A percentile compares a stretch with the other conserved stretches of the same genome.
Evolutionary conservation across 2,113 vertebrate genomes (phyloP).

Genomic region (Taurulus bubalis): DNA sequence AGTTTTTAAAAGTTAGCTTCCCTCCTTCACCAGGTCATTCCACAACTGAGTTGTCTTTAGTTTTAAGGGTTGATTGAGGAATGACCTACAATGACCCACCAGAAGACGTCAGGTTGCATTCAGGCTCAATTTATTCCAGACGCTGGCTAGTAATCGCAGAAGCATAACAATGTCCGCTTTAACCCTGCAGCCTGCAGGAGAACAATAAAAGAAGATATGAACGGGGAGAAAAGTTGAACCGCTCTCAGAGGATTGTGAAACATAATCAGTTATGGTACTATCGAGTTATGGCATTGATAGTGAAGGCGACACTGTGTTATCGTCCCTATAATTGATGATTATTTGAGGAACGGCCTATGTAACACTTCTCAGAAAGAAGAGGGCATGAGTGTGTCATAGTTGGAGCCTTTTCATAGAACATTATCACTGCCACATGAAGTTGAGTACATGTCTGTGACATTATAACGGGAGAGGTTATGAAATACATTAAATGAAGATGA

Average conservation of each 20-base stretch:
- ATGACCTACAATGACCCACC: not conserved
- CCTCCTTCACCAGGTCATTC: not conserved
- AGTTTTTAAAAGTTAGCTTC: not conserved
- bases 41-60: not conserved
- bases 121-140: too few relatives aligned
- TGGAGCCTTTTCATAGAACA: not conserved
- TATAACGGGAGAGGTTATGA: not conserved
- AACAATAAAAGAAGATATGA: constrained; percentile 61
- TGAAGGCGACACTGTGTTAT: constrained; percentile 35
- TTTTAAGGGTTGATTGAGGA: not conserved
- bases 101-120: not conserved
- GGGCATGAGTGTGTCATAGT: not conserved
- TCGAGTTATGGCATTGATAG: constrained; percentile 44
- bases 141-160: not conserved
- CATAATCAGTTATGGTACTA: constrained; percentile 54
- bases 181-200: constrained; percentile 2
- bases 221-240: constrained; percentile 69
- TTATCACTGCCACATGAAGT: not conserved
- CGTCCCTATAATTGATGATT: constrained; percentile 59
- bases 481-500: not conserved
- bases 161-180: not conserved
- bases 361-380: constrained; percentile 27
- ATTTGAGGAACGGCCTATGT: constrained; percentile 13
- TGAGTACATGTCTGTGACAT: not conserved
- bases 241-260: constrained; percentile 31